Percentiles rank a stretch among this genome's conserved stretches.
Conservation (phyloP, 2,888 invertebrate species). For the Caprella mutica region DNA sequence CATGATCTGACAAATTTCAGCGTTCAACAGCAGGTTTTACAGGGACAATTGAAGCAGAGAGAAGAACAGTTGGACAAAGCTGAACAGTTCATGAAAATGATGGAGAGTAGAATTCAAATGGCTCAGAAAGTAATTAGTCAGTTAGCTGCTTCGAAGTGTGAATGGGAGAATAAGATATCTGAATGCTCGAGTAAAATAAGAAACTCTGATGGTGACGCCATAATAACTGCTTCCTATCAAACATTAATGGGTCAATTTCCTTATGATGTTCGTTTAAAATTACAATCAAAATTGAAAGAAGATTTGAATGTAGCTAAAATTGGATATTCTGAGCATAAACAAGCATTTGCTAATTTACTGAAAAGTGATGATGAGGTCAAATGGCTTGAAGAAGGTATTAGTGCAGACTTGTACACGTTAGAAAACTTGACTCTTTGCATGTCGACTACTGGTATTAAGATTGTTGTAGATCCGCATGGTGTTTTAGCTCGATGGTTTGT, state of each 20-base stretch:
- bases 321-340: slow-evolving; percentile 12
- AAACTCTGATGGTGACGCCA: slow-evolving; percentile 19
- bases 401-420: too few relatives aligned
- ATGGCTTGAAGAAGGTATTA: slow-evolving; percentile 27
- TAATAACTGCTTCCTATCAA: slow-evolving; percentile 20
- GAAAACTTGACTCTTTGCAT: too few relatives aligned
- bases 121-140: slow-evolving; percentile 29
- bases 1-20: slow-evolving; percentile 22
- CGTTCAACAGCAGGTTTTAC: slow-evolving; percentile 26
- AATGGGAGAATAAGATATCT: slow-evolving; percentile 23
- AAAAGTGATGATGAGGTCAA: slow-evolving; percentile 13
- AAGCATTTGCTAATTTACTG: slow-evolving; percentile 12
- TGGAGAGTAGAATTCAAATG: slow-evolving; percentile 28
- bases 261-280: not conserved
- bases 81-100: slow-evolving; percentile 28
- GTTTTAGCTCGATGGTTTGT: too few relatives aligned
- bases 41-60: slow-evolving; percentile 24
- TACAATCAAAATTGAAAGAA: slow-evolving; percentile 11
- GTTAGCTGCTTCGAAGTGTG: slow-evolving; percentile 19
- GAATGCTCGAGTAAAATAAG: slow-evolving; percentile 14
- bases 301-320: slow-evolving; percentile 21
- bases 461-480: too few relatives aligned
- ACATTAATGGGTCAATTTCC: slow-evolving; percentile 20
- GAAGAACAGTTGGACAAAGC: slow-evolving; percentile 27
- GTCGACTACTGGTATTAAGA: too few relatives aligned